Conservation (phyloP, 2,797 vertebrate species). For the Argya squamiceps region DNA sequence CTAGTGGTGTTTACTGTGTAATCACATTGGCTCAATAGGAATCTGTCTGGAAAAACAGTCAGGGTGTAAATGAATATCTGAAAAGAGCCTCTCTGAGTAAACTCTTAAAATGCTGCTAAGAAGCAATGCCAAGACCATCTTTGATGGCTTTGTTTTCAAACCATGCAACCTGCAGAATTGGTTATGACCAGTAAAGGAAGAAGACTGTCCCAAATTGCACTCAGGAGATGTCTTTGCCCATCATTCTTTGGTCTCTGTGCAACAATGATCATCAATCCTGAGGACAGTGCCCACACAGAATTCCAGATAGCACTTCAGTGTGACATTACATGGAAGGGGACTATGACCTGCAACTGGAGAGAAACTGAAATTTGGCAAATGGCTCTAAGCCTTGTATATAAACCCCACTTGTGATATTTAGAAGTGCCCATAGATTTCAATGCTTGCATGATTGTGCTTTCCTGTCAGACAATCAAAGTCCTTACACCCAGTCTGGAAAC, state of each 20-base stretch:
- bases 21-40: not conserved
- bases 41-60: slow-evolving; percentile 39
- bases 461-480: not conserved
- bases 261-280: not conserved
- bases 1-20: slow-evolving; percentile 1
- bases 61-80: slow-evolving; percentile 35
- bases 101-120: not conserved
- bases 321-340: not conserved
- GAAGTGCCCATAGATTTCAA: not conserved
- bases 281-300: not conserved
- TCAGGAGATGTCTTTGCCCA: not conserved
- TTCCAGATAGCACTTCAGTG: not conserved
- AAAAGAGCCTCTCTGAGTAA: not conserved
- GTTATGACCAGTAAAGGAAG: not conserved
- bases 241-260: not conserved
- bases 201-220: not conserved
- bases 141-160: not conserved
- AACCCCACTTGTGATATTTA: not conserved
- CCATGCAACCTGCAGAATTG: not conserved
- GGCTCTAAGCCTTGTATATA: not conserved
- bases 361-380: not conserved
- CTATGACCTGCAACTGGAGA: accelerated
- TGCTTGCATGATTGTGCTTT: not conserved
- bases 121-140: not conserved
- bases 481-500: not conserved